Evolutionary conservation across 2,797 vertebrate species (phyloP), one percentile per base, ranked within the genome.

Genomic region (Hydrophis major): DNA sequence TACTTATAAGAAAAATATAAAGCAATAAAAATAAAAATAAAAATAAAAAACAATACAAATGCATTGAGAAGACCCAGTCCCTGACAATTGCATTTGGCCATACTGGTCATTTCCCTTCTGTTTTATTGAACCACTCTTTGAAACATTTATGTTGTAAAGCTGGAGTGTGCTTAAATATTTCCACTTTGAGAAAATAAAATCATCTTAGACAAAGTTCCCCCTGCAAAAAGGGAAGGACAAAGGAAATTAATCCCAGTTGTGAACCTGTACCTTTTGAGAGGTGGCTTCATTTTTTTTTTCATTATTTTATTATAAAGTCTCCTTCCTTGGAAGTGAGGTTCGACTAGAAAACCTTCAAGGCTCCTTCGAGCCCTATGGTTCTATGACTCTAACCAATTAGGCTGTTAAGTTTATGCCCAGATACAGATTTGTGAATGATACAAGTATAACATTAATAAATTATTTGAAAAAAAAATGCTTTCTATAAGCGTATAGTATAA

Each of bases 111-210:
- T 94, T 93, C 60, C 56, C 2, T 86, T 93, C 92, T 94, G 42
- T 94, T 96, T 94, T 93, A 86, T 92, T 95, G 12, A 91, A 90
- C 93, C 90, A 11, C 93, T 93, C 59, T 93, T 56, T 93, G 89
- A 96, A 69, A 88, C 83, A 88, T 4, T 94, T 94, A 2, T 7
- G 74, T 50, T 95, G 6, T 53, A 93, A 90, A 94, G 87, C 0
- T 4, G 57, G 42, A 69, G 32, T 10, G 42, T 63, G 22, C 6
- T 89, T 59, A 93, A 42, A 61, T 2, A 14, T 88, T 60, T 93
- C 25, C 89, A 22, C 16, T 90, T 95, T 91, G 32, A 88, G 74
- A 91, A 61, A 95, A 32, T n/a, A 94, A 96, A 96, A 95, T 18
- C 2, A 25, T 16, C 93, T 93, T 92, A 94, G 11, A 89, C 18